Evolutionary conservation across 2,888 invertebrate genomes (phyloP).

Genomic region (Achlya flavicornis): DNA sequence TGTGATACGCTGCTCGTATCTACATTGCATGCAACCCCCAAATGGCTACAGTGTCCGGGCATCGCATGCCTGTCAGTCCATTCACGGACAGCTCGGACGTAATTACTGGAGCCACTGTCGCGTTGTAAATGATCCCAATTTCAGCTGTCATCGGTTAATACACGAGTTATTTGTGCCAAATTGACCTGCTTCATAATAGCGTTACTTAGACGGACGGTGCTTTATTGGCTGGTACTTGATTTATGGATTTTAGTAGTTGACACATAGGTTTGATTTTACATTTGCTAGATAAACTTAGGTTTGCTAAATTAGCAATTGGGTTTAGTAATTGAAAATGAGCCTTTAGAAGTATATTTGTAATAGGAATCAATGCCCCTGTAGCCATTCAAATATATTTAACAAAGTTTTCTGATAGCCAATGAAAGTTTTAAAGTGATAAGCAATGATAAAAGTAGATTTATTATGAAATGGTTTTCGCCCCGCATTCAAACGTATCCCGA

Average conservation of each 20-base stretch:
- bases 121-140: conserved; percentile 15
- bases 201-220: neutral
- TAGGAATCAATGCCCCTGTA: too few relatives aligned
- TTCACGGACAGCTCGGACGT: conserved; percentile 9
- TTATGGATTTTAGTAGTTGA: neutral
- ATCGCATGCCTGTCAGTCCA: conserved; percentile 14
- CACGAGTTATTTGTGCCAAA: neutral
- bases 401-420: too few relatives aligned
- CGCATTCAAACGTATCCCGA: too few relatives aligned
- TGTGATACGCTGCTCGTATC: neutral
- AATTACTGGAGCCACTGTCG: conserved; percentile 17
- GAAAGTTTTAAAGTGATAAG: too few relatives aligned
- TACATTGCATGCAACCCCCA: conserved; percentile 10
- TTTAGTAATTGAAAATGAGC: too few relatives aligned
- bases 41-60: conserved; percentile 17
- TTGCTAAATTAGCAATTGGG: too few relatives aligned
- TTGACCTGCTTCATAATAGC: neutral
- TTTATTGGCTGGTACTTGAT: neutral
- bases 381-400: too few relatives aligned
- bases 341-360: too few relatives aligned
- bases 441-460: too few relatives aligned
- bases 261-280: too few relatives aligned
- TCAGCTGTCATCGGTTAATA: conserved; percentile 9
- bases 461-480: too few relatives aligned
- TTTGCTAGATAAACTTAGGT: too few relatives aligned